These are phyloP conservation scores for Remorina albescens DNA, from an alignment of 2,797 vertebrate species.

Conservation along the genomic window DNA sequence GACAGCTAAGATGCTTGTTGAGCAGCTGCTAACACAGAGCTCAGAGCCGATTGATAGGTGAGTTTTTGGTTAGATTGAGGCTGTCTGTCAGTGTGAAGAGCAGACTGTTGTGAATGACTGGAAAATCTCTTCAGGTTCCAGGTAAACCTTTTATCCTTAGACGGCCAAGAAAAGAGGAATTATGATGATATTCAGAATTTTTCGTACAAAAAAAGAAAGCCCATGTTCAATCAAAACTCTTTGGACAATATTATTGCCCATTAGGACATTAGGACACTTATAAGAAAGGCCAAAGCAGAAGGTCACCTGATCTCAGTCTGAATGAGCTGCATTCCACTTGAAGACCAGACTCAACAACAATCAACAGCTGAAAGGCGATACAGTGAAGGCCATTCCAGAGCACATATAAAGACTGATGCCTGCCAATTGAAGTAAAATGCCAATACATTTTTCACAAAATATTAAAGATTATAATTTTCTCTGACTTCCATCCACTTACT, in stretches of 20 bases:
- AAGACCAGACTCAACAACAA: neutral
- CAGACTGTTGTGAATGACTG: too few species aligned
- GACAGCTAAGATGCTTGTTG: neutral
- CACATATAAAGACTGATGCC: neutral
- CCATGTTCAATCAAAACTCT: neutral
- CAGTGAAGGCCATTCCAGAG: neutral
- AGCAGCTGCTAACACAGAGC: neutral
- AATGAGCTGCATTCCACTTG: neutral
- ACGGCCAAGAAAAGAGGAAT: neutral
- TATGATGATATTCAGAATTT: neutral
- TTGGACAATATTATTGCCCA: neutral
- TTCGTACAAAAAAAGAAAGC: neutral
- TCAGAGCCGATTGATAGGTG: neutral
- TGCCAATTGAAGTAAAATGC: neutral
- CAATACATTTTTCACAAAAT: neutral
- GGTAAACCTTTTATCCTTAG: too few species aligned
- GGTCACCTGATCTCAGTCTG: too few species aligned
- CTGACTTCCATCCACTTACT: neutral
- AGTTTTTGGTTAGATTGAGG: neutral
- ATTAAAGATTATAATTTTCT: neutral
- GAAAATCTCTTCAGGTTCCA: neutral
- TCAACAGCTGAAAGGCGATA: neutral
- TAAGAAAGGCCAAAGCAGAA: neutral
- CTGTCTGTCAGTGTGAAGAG: neutral
- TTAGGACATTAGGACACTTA: too few species aligned